Evolutionary conservation across 2,797 vertebrate genomes (phyloP).

Genomic region (Danionella dracula): DNA sequence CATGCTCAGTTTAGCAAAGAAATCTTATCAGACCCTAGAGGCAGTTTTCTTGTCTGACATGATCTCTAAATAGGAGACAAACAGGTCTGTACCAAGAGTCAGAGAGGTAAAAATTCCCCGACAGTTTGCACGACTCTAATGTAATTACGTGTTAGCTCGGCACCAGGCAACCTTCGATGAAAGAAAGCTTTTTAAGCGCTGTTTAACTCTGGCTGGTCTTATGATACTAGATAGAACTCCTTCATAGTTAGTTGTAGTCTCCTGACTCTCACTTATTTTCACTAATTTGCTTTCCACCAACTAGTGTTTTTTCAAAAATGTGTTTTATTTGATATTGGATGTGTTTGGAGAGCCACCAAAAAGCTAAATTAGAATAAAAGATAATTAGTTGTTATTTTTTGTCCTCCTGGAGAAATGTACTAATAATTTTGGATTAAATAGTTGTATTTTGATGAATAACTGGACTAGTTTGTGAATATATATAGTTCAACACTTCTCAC

Average conservation of each 20-base stretch:
- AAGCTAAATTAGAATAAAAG: not conserved
- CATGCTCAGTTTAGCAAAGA: not conserved
- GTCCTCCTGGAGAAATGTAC: no score
- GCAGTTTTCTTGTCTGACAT: slow-evolving; percentile 10
- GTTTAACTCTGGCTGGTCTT: slow-evolving; percentile 26
- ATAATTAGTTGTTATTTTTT: no score
- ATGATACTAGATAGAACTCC: slow-evolving; percentile 1
- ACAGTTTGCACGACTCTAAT: slow-evolving; percentile 27
- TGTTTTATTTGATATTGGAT: not conserved
- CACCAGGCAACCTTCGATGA: slow-evolving; percentile 44
- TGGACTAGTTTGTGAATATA: no score
- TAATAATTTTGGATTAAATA: no score
- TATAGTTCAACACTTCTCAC: no score
- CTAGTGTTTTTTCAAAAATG: not conserved
- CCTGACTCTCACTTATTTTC: not conserved
- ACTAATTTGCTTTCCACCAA: not conserved
- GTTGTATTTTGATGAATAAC: no score
- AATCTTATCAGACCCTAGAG: not conserved
- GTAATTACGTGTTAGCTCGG: slow-evolving; percentile 47
- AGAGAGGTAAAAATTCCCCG: slow-evolving; percentile 33
- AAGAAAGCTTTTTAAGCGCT: slow-evolving; percentile 12
- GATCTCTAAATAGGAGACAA: slow-evolving; percentile 18
- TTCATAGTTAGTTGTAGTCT: slow-evolving; percentile 6
- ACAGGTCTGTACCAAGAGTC: slow-evolving; percentile 21
- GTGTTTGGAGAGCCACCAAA: not conserved